Evolutionary conservation across 2,113 vertebrate genomes (phyloP).

Genomic region (Anguilla japonica): DNA sequence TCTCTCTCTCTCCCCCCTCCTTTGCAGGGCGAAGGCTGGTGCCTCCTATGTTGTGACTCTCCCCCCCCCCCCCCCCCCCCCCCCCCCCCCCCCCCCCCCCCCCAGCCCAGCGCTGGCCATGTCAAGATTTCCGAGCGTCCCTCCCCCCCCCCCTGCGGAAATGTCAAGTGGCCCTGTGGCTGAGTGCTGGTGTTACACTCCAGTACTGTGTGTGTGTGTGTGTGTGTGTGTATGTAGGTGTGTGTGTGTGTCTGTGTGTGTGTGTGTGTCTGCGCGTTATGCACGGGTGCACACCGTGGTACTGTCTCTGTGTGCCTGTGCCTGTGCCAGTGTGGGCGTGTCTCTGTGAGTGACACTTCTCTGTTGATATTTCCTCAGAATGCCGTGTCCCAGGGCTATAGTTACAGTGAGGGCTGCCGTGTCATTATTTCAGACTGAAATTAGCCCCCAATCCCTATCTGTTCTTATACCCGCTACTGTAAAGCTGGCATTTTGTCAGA

Average conservation of each 20-base stretch:
- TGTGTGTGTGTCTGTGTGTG: neutral
- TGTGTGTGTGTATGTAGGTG: neutral
- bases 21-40: neutral
- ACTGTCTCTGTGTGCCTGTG: neutral
- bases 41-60: neutral
- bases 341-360: neutral
- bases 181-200: conserved; percentile 99
- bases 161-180: conserved; percentile 95
- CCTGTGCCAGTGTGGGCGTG: neutral
- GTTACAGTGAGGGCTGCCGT: no score
- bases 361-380: no score
- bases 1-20: neutral
- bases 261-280: neutral
- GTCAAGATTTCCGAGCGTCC: conserved; percentile 84
- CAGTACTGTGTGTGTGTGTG: conserved; percentile 70
- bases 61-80: conserved; percentile 6
- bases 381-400: no score
- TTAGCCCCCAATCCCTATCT: no score
- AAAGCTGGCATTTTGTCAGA: no score
- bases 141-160: conserved; percentile 88
- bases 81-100: neutral
- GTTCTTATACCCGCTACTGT: no score
- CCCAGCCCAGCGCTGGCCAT: conserved; percentile 70
- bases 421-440: no score
- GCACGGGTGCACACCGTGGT: neutral